These are phyloP conservation scores for Cerastis leucographa DNA, from an alignment of 2,888 invertebrate genomes.

Conservation along the genomic window DNA sequence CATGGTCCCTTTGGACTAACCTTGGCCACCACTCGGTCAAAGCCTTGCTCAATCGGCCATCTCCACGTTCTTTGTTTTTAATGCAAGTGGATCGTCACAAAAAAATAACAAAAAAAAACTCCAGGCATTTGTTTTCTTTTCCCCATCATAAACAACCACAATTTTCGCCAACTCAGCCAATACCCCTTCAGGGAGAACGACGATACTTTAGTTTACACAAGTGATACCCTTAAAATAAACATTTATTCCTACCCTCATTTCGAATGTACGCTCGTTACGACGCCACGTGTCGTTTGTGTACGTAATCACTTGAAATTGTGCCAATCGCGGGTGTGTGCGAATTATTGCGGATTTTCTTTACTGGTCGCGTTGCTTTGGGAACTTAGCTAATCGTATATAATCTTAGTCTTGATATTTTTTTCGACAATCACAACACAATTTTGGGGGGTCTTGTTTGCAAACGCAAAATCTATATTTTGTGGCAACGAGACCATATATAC, in stretches of 20 bases:
- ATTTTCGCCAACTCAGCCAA: constrained; percentile 33
- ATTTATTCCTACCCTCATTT: constrained; percentile 48
- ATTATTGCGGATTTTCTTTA: constrained; percentile 62
- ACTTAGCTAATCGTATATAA: not conserved
- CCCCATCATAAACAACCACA: constrained; percentile 42
- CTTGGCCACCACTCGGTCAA: no score
- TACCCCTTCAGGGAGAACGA: constrained; percentile 43
- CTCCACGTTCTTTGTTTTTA: not conserved
- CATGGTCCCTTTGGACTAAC: no score
- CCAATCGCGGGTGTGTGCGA: constrained; percentile 38
- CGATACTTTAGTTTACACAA: constrained; percentile 61
- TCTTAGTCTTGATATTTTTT: not conserved
- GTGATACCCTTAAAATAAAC: constrained; percentile 59
- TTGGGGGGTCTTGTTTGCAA: no score
- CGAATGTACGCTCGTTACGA: constrained; percentile 46
- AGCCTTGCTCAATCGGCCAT: no score
- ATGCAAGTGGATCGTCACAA: not conserved
- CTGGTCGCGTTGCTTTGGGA: not conserved
- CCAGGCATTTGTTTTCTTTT: constrained; percentile 28
- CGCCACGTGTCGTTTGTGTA: constrained; percentile 49
- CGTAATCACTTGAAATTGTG: constrained; percentile 55
- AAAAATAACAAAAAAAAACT: not conserved
- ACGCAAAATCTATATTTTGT: not conserved
- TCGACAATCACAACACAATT: not conserved
- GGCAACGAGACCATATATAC: not conserved